A percentile compares a stretch with the other conserved stretches of the same genome.
phyloP scores from a whole-genome alignment of 2,113 vertebrate species.

The Oncorhynchus kisutch region DNA sequence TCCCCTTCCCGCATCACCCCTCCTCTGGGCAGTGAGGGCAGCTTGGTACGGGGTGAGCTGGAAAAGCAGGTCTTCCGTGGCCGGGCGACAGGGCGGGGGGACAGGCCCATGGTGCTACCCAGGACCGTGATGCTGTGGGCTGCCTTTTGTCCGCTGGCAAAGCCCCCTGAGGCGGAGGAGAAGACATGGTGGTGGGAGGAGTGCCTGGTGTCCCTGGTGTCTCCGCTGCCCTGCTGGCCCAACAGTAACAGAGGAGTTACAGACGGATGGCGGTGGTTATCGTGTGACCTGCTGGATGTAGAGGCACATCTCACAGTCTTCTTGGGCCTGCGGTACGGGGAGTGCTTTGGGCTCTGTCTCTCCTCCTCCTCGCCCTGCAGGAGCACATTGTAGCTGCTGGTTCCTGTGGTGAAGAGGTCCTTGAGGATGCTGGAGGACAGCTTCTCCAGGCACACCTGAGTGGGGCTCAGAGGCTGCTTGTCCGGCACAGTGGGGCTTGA shows the following conservation, averaged over 20 bases:
- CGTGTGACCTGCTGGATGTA: conserved; percentile 31
- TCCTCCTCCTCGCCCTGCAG: conserved; percentile 81
- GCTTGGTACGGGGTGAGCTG: conserved; percentile 60
- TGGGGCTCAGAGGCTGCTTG: conserved; percentile 56
- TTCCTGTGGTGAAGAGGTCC: conserved; percentile 82
- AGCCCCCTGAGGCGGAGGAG: conserved; percentile 30
- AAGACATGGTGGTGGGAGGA: conserved; percentile 19
- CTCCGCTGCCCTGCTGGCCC: conserved; percentile 39
- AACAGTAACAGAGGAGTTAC: conserved; percentile 33
- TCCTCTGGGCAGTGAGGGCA: conserved; percentile 60
- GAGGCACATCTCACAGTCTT: conserved; percentile 43
- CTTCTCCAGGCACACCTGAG: conserved; percentile 70
- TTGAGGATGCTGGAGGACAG: conserved; percentile 76
- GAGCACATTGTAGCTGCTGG: conserved; percentile 83
- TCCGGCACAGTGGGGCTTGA: conserved; percentile 27
- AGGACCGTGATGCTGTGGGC: conserved; percentile 57
- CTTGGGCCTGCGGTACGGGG: conserved; percentile 59
- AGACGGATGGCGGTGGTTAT: conserved; percentile 25
- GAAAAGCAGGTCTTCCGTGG: conserved; percentile 45
- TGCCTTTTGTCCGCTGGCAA: conserved; percentile 53
- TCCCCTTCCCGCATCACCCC: conserved; percentile 67
- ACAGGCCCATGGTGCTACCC: conserved; percentile 64
- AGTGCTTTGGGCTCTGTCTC: conserved; percentile 52
- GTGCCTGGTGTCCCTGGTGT: conserved; percentile 46
- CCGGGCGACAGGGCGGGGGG: conserved; percentile 56